These are phyloP conservation scores for Tursiops truncatus DNA, from an alignment of 2,113 vertebrate species.

Conservation along the genomic window DNA sequence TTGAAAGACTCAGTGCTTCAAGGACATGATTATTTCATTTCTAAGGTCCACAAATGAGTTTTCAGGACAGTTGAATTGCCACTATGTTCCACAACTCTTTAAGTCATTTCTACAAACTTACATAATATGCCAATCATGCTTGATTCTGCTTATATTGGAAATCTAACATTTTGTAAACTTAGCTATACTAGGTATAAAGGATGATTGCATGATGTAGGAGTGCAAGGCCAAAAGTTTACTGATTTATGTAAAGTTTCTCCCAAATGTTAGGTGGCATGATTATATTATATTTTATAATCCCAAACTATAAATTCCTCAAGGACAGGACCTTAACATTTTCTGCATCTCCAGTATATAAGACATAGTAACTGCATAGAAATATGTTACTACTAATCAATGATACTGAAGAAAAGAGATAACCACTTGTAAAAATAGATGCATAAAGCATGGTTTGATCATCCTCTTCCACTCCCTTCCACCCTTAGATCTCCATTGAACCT, in stretches of 20 bases:
- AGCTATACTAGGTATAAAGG: not conserved
- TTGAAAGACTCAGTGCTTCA: not conserved
- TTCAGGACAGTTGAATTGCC: not conserved
- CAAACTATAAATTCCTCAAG: not conserved
- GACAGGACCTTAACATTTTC: not conserved
- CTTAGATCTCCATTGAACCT: not conserved
- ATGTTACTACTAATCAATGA: not conserved
- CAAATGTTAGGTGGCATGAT: not conserved
- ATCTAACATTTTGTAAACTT: not conserved
- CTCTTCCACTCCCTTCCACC: not conserved
- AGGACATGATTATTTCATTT: not conserved
- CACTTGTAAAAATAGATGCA: not conserved
- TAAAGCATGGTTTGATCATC: not conserved
- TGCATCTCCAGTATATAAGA: not conserved
- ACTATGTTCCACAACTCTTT: not conserved
- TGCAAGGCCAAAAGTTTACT: not conserved
- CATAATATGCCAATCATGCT: not conserved
- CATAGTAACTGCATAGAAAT: not conserved
- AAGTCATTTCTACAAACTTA: not conserved
- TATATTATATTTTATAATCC: not conserved
- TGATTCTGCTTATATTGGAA: not conserved
- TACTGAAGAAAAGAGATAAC: not conserved
- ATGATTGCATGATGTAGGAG: not conserved
- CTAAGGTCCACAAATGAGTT: not conserved
- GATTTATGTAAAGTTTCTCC: not conserved